Base-by-base conservation (phyloP, 2,888 invertebrate species). In the Iselma pallidipennis region DNA sequence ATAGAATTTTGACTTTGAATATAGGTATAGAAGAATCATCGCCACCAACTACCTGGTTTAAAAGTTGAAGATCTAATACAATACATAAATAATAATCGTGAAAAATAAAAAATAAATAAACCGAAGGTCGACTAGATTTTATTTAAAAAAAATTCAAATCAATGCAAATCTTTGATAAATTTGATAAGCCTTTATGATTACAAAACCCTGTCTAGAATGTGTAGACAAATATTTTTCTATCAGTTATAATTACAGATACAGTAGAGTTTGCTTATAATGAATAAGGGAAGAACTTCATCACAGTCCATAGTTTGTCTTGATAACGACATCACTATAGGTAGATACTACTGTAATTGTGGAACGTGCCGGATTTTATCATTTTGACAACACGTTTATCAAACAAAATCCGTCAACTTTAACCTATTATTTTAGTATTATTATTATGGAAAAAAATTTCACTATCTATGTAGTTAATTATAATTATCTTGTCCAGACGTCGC, bases 391-490 rank as follows among this genome's bases (percentile, higher is more conserved):
- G 16, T 37, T 37, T 37, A 37, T 37, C 37, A 7, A 4, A 37
- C 7, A 37, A 37, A n/a, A 37, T 7, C 49, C 49, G 25, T 54
- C 59, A 59, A 54, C 59, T 59, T 59, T 59, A 59, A 54, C 59
- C 54, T 37, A 42, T 16, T 33, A 42, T 57, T 51, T 57, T 4
- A 16, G 21, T 28, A n/a, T 50, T 29, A 16, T 29, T 28, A 21
- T 49, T 49, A 57, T 51, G 7, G 7, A n/a, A n/a, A 3, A 33
- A 16, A 37, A 37, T 7, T 2, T 37, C 16, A 10, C 6, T 37
- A 37, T 37, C 37, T 9, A 16, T 16, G 37, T 37, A n/a, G 16
- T 37, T 37, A 37, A 37, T 37, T 37, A 37, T 37, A 37, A 37
- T 37, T 57, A 57, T 57, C 57, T 56, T 49, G 19, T 49, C 57